These are phyloP conservation scores for Melanotaenia duboulayi DNA, from an alignment of 2,113 vertebrate genomes.

Conservation along the genomic window DNA sequence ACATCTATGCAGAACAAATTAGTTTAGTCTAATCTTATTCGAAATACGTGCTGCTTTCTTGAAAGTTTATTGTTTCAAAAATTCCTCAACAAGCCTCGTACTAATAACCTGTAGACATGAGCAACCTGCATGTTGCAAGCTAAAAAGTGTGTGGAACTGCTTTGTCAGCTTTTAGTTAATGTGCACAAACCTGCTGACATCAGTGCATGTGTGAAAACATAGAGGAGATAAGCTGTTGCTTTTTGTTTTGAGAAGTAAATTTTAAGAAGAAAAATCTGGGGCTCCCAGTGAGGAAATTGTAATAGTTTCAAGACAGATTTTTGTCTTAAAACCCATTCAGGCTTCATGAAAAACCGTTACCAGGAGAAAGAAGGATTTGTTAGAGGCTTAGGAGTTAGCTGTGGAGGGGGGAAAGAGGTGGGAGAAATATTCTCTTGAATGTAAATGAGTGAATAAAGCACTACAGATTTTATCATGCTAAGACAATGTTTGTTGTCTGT, in stretches of 20 bases:
- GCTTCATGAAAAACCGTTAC: no score
- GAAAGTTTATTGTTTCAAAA: neutral
- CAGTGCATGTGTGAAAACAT: neutral
- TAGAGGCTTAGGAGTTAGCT: neutral
- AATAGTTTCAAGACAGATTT: no score
- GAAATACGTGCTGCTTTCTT: neutral
- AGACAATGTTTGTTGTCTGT: no score
- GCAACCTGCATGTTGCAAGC: neutral
- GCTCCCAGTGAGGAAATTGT: neutral
- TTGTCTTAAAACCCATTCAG: no score
- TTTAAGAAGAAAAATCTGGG: neutral
- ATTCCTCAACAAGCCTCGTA: neutral
- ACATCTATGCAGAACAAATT: neutral
- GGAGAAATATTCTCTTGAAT: no score
- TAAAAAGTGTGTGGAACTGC: neutral
- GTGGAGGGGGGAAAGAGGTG: neutral
- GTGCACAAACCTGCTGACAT: neutral
- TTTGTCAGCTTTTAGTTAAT: conserved; percentile 3
- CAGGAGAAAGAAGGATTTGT: no score
- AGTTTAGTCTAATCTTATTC: neutral
- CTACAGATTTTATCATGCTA: no score
- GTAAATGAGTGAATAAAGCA: no score
- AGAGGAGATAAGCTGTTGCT: neutral
- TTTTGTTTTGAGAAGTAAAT: neutral
- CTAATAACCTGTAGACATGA: neutral